phyloP scores from a whole-genome alignment of 2,797 vertebrate genomes.

The Pseudochirops cupreus region DNA sequence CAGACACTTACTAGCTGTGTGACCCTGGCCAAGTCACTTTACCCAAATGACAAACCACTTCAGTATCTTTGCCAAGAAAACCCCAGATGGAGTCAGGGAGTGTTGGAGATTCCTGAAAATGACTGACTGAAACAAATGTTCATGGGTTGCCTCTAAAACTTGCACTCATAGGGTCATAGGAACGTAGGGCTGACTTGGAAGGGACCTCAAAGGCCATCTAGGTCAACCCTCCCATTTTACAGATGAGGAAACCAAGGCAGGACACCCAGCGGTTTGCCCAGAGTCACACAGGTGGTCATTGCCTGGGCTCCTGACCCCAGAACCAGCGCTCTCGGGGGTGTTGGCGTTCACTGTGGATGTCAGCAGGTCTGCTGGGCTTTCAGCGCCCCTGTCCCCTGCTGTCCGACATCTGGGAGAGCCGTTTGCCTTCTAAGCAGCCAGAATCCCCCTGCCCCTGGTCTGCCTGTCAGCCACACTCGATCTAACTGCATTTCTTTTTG shows the following conservation, averaged over 20 bases:
- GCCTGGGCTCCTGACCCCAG: not conserved
- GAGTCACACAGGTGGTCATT: not conserved
- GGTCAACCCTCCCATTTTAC: not conserved
- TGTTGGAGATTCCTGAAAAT: too few species aligned
- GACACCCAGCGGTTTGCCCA: not conserved
- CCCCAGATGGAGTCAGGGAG: too few species aligned
- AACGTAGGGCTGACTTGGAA: too few species aligned
- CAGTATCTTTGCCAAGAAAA: too few species aligned
- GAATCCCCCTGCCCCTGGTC: not conserved
- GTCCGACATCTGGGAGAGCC: not conserved
- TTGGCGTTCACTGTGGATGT: not conserved
- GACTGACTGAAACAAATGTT: too few species aligned
- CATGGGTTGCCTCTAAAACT: too few species aligned
- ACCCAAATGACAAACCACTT: too few species aligned
- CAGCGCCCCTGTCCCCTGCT: not conserved
- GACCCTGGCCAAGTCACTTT: too few species aligned
- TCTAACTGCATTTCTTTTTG: constrained; percentile 58
- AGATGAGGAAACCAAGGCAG: not conserved
- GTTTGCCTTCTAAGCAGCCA: not conserved
- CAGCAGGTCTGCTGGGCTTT: not conserved
- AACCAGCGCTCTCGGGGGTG: not conserved
- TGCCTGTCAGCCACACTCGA: constrained; percentile 18
- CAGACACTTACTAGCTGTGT: too few species aligned
- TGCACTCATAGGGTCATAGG: too few species aligned
- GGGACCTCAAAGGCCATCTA: too few species aligned